Percentiles rank a stretch among this genome's conserved stretches.
Evolutionary conservation across 2,797 vertebrate species (phyloP).

Genomic region (Xerus rutilus): DNA sequence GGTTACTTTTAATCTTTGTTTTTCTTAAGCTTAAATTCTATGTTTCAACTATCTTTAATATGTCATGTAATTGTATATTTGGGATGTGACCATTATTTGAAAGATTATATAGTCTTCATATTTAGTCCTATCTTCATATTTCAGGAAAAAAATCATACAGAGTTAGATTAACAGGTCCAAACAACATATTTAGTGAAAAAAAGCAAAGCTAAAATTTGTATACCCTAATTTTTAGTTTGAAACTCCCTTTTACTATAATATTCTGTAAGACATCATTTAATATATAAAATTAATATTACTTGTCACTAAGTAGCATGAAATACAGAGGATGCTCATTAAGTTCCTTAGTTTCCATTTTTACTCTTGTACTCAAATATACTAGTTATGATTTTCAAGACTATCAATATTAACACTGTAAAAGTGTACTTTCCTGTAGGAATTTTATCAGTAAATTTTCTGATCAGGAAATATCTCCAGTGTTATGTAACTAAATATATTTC

Average conservation of each 20-base stretch:
- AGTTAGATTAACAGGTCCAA: background rate
- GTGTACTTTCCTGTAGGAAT: background rate
- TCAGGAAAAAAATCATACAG: background rate
- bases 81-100: background rate
- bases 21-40: conserved; percentile 11
- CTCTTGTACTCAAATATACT: background rate
- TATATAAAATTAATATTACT: background rate
- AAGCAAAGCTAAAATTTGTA: background rate
- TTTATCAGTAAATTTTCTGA: background rate
- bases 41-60: background rate
- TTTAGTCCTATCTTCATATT: background rate
- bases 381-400: background rate
- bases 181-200: background rate
- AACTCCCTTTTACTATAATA: background rate
- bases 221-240: background rate
- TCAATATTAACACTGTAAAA: background rate
- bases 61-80: background rate
- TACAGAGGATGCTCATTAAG: background rate
- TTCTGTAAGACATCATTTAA: background rate
- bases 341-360: conserved; percentile 5
- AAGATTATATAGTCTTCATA: background rate
- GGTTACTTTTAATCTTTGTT: background rate
- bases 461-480: background rate
- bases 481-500: background rate
- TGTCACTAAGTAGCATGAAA: background rate